phyloP scores from a whole-genome alignment of 2,888 invertebrate genomes.

The Hirtodrosophila trivittata region DNA sequence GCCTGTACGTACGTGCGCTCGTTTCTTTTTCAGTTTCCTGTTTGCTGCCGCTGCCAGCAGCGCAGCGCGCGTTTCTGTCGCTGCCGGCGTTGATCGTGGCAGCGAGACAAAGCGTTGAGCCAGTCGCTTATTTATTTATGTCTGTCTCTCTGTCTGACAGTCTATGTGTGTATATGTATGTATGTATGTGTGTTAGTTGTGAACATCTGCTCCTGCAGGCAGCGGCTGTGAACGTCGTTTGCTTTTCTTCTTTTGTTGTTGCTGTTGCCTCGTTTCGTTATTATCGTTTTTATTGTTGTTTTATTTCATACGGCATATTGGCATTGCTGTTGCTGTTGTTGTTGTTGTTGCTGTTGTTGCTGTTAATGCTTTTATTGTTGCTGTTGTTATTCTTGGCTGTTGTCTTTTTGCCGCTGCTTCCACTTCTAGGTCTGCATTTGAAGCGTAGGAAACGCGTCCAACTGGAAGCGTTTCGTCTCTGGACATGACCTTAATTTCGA shows the following conservation, averaged over 20 bases:
- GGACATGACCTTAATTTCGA: constrained; percentile 59
- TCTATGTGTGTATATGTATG: constrained; percentile 18
- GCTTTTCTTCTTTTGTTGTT: constrained; percentile 59
- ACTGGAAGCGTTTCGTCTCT: constrained; percentile 54
- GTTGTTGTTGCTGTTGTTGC: constrained; percentile 34
- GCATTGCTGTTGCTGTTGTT: constrained; percentile 36
- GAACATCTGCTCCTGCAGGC: constrained; percentile 83
- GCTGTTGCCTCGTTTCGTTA: constrained; percentile 67
- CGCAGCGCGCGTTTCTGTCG: constrained; percentile 39
- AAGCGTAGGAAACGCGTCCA: constrained; percentile 49
- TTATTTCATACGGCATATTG: constrained; percentile 70
- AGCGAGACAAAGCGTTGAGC: constrained; percentile 64
- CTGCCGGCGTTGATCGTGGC: constrained; percentile 68
- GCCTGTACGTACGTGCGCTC: constrained; percentile 22
- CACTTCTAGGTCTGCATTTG: constrained; percentile 28
- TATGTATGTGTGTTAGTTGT: constrained; percentile 71
- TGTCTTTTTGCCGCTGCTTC: constrained; percentile 17
- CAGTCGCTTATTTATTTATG: constrained; percentile 78
- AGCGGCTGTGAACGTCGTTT: constrained; percentile 65
- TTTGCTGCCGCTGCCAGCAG: constrained; percentile 59
- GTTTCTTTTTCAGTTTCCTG: constrained; percentile 70
- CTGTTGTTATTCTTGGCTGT: constrained; percentile 39
- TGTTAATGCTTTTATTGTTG: constrained; percentile 37
- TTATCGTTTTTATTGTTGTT: constrained; percentile 77
- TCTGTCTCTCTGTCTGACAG: constrained; percentile 54